These are phyloP conservation scores for Pseudococcus jackbeardsleyi DNA, from an alignment of 2,888 invertebrate species.

Conservation along the genomic window DNA sequence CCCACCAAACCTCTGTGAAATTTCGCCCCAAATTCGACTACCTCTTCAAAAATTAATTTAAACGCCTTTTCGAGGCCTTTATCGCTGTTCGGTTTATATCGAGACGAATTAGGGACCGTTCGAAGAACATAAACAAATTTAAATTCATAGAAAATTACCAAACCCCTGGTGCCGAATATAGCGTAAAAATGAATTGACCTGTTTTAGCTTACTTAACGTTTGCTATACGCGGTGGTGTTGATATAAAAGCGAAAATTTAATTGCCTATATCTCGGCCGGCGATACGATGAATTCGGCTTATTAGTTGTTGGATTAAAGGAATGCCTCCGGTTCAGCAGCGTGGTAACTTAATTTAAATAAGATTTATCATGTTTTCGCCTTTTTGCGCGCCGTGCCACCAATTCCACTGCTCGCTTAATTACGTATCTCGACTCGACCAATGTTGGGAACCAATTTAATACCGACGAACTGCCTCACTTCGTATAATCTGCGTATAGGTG, in stretches of 20 bases:
- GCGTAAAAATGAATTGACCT: not conserved
- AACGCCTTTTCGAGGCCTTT: not conserved
- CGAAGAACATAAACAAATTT: not conserved
- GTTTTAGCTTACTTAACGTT: not conserved
- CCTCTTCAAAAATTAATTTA: not conserved
- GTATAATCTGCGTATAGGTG: not conserved
- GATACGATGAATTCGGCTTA: not conserved
- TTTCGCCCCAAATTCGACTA: not conserved
- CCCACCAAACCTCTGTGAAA: not conserved
- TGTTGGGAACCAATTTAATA: slow-evolving; percentile 19
- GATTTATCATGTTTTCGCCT: not conserved
- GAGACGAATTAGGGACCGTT: not conserved
- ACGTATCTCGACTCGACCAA: not conserved
- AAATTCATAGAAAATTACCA: not conserved
- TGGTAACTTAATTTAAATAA: not conserved
- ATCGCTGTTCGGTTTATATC: not conserved
- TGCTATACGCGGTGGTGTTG: not conserved
- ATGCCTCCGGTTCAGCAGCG: not conserved
- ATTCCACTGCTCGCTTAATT: not conserved
- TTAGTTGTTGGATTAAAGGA: slow-evolving; percentile 1
- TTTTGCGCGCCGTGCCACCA: not conserved
- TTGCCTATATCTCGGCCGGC: not conserved
- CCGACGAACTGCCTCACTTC: not conserved
- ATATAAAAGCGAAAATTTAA: slow-evolving; percentile 18
- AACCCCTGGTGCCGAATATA: not conserved